Conservation (phyloP, 2,113 vertebrate genomes). For the Edolisoma coerulescens region DNA sequence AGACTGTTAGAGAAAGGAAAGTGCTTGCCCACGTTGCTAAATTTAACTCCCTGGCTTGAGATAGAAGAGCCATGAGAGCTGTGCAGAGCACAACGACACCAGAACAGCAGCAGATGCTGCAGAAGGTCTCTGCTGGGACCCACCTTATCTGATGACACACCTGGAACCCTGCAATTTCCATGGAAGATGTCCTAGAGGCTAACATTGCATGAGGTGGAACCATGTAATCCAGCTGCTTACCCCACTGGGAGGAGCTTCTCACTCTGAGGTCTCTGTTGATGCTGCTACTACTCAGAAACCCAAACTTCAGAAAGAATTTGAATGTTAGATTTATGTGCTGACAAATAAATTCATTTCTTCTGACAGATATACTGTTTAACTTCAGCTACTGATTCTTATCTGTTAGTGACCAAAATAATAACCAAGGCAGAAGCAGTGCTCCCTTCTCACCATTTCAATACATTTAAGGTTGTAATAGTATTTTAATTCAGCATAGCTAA, state of each 20-base stretch:
- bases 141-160: background rate
- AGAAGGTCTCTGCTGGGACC: background rate
- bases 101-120: rapidly evolving
- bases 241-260: rapidly evolving
- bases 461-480: background rate
- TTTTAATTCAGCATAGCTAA: background rate
- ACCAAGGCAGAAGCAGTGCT: background rate
- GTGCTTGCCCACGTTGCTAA: background rate
- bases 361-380: background rate
- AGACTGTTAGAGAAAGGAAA: background rate
- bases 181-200: background rate
- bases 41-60: background rate
- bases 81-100: rapidly evolving
- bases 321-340: background rate
- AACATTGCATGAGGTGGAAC: background rate
- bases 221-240: rapidly evolving
- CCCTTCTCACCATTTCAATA: background rate
- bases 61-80: rapidly evolving
- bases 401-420: background rate
- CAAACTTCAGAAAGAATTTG: background rate
- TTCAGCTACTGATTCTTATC: background rate
- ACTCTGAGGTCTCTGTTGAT: background rate
- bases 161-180: background rate
- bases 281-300: background rate
- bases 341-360: background rate